Evolutionary conservation across 2,888 invertebrate species (phyloP).

Genomic region (Agrochola macilenta): DNA sequence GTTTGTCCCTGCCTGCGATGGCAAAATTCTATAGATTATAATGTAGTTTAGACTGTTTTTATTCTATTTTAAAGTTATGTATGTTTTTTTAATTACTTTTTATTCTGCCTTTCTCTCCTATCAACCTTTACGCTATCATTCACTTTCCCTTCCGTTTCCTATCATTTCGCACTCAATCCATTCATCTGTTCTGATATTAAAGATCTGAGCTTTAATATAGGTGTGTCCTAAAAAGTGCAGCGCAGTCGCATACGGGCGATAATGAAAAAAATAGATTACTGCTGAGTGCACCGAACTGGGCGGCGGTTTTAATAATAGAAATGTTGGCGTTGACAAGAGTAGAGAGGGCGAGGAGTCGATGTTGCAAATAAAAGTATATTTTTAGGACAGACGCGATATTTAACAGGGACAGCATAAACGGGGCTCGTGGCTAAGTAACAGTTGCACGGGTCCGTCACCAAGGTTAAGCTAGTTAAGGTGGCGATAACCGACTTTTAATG

Average conservation of each 20-base stretch:
- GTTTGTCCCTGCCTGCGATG: no score
- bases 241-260: conserved; percentile 34
- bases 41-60: no score
- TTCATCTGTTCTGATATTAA: no score
- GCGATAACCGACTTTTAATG: no score
- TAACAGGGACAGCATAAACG: neutral
- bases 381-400: neutral
- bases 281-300: conserved; percentile 65
- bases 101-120: no score
- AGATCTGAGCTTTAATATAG: neutral
- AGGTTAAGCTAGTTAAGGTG: neutral
- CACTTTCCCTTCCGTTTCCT: no score
- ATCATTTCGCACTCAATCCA: no score
- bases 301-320: conserved; percentile 70
- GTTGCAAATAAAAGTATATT: neutral
- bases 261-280: conserved; percentile 60
- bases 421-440: neutral
- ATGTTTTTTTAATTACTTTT: no score
- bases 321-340: conserved; percentile 69
- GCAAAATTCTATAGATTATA: no score
- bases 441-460: neutral
- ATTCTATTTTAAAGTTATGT: no score
- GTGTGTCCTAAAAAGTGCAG: conserved; percentile 48
- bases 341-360: conserved; percentile 63
- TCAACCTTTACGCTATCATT: no score